These are phyloP conservation scores for Gallinago media DNA, from an alignment of 2,113 vertebrate species.

Conservation along the genomic window DNA sequence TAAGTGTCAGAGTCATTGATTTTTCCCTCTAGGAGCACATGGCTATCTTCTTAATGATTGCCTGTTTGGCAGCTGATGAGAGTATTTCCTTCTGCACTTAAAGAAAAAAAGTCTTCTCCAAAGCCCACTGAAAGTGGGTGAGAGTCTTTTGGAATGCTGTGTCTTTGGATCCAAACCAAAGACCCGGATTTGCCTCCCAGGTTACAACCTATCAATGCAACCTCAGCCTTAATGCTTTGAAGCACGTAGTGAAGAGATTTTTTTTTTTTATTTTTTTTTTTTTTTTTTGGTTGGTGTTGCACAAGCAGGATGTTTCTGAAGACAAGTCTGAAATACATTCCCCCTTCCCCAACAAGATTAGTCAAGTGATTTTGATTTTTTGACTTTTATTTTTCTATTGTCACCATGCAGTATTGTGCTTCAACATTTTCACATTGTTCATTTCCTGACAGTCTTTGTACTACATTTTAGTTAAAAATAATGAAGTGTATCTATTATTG, in stretches of 20 bases:
- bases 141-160: background rate
- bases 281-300: background rate
- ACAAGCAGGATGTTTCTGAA: background rate
- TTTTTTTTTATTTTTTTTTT: background rate
- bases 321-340: background rate
- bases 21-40: slow-evolving; percentile 20
- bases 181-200: background rate
- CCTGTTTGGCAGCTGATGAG: background rate
- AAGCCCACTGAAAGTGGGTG: background rate
- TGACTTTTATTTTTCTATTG: background rate
- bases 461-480: background rate
- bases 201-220: background rate
- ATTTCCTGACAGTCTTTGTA: background rate
- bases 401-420: background rate
- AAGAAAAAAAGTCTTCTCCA: background rate
- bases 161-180: background rate
- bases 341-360: background rate
- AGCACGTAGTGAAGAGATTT: background rate
- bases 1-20: slow-evolving; percentile 26
- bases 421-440: background rate
- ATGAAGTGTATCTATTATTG: background rate
- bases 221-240: background rate
- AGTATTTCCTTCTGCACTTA: background rate
- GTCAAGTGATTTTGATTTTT: background rate
- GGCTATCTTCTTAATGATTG: slow-evolving; percentile 24